These are phyloP conservation scores for Condylura cristata DNA, from an alignment of 2,113 vertebrate genomes.

Conservation along the genomic window DNA sequence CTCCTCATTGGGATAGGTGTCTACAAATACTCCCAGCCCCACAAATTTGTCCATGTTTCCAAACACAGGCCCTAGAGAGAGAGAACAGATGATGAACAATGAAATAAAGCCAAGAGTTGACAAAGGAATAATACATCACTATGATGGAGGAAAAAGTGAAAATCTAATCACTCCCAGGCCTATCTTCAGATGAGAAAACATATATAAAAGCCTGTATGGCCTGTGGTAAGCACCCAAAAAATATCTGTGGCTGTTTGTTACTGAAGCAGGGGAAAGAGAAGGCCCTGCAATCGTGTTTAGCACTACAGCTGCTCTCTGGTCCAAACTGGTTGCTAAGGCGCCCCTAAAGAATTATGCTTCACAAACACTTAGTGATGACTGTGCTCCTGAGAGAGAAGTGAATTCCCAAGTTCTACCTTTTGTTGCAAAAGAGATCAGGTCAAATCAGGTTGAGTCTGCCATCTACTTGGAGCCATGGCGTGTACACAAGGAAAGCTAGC, in stretches of 20 bases:
- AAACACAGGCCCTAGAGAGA: slow-evolving; percentile 94
- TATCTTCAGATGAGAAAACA: slow-evolving; percentile 48
- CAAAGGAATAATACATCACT: slow-evolving; percentile 56
- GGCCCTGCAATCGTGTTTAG: slow-evolving; percentile 8
- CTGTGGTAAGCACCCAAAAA: neutral
- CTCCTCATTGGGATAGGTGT: slow-evolving; percentile 99
- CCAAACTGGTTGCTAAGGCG: slow-evolving; percentile 28
- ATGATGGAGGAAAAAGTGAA: slow-evolving; percentile 50
- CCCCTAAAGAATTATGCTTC: slow-evolving; percentile 64
- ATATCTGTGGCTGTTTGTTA: neutral
- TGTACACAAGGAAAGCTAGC: neutral
- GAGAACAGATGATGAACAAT: slow-evolving; percentile 76
- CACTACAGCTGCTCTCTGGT: neutral
- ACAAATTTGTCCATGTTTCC: slow-evolving; percentile 97
- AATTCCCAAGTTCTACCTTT: slow-evolving; percentile 65
- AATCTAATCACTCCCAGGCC: slow-evolving; percentile 14
- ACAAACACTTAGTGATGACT: slow-evolving; percentile 39
- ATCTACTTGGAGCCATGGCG: neutral
- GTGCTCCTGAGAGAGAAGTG: slow-evolving; percentile 52
- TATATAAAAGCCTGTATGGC: neutral
- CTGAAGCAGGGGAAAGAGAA: slow-evolving; percentile 19
- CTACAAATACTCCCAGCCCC: slow-evolving; percentile 96
- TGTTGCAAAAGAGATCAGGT: slow-evolving; percentile 56
- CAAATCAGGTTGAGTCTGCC: slow-evolving; percentile 45
- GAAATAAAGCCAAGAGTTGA: slow-evolving; percentile 66